Base-by-base conservation (phyloP, 1,140 invertebrate species). In the Drosophila auraria region DNA sequence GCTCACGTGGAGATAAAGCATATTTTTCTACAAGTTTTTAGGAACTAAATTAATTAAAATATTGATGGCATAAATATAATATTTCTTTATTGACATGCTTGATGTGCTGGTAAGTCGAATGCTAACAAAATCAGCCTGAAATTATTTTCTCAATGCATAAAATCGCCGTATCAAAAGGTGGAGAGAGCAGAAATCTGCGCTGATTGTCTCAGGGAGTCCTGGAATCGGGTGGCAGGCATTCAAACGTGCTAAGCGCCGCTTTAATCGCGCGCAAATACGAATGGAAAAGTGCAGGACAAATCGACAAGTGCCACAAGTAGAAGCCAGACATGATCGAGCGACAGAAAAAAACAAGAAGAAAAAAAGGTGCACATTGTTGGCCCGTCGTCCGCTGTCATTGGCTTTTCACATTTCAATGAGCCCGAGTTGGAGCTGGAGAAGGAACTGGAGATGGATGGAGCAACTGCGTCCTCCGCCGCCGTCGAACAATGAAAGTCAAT, bases 331-430 rank as follows among this genome's bases (percentile, higher is more conserved):
- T 47, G 65, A 73, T 71, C 45, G 36, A 42, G 45, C 25, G 53
- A 38, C 70, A 58, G 51, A 61, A 50, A 49, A 61, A 44, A 30
- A n/a, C 42, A 9, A 25, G 2, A 15, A 20, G 4, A 61, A 20
- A 66, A 69, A 80, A 79, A 84, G 81, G 81, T 87, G 84, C 81
- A 66, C 75, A 78, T 78, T 68, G 74, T 68, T 77, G 58, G 63
- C 42, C 63, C 57, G 44, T 45, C 58, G 69, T 64, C 69, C 80
- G 33, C 74, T 78, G 84, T 81, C 74, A 89, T 89, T 87, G 84
- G 81, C 84, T 87, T 90, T 84, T 89, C 84, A 89, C 84, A 89
- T 89, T 89, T 89, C 82, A 90, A 90, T 90, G 84, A 89, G 73
- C 82, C 68, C 65, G 25, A 17, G 17, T 25, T 36, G 20, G 12